Percentiles rank a stretch among this genome's conserved stretches.
phyloP scores from a whole-genome alignment of 53 echinoderm and acorn worm species.

The Actinopyga echinites region DNA sequence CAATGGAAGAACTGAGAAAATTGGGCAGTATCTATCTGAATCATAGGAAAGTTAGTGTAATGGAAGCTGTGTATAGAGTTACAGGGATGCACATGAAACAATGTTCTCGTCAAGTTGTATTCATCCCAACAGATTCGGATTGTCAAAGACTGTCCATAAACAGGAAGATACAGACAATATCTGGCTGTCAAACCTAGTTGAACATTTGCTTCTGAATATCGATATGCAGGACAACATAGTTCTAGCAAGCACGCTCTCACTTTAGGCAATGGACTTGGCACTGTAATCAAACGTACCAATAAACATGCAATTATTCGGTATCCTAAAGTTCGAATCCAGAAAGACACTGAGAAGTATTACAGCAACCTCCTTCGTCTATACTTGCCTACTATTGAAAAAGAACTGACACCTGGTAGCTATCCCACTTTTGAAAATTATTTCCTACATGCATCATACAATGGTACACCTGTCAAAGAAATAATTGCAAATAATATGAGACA shows the following conservation, averaged over 20 bases:
- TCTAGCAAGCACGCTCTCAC: background rate
- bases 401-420: background rate
- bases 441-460: slow-evolving; percentile 24
- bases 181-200: background rate
- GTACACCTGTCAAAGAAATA: background rate
- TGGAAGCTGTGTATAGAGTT: slow-evolving; percentile 44
- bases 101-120: slow-evolving; percentile 36
- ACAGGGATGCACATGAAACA: slow-evolving; percentile 41
- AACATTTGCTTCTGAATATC: slow-evolving; percentile 21
- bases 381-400: slow-evolving; percentile 1
- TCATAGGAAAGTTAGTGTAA: slow-evolving; percentile 47
- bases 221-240: too few relatives aligned
- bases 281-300: background rate
- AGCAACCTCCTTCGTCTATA: background rate
- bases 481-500: slow-evolving; percentile 8
- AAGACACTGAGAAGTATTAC: background rate
- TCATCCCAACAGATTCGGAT: slow-evolving; percentile 39
- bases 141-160: slow-evolving; percentile 10
- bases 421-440: background rate
- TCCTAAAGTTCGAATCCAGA: slow-evolving; percentile 1
- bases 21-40: slow-evolving; percentile 40
- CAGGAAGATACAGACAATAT: slow-evolving; percentile 39
- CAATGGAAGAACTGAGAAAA: slow-evolving; percentile 37
- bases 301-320: background rate
- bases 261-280: background rate